Evolutionary conservation across 2,888 invertebrate species (phyloP), one percentile per base, ranked within the genome.

Genomic region (Tenthredo amoena): DNA sequence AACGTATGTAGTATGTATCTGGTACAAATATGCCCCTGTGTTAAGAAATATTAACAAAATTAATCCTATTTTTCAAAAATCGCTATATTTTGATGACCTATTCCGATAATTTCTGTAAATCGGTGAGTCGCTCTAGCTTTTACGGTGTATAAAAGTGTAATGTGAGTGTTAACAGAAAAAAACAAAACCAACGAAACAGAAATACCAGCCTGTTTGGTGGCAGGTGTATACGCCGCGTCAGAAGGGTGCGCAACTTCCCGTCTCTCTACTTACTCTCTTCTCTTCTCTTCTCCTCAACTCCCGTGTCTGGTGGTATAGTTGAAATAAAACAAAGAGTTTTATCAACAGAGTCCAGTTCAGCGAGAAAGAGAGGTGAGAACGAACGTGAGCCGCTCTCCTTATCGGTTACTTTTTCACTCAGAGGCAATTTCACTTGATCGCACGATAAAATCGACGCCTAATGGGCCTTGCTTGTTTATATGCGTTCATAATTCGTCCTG

Each of bases 391-490:
- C n/a, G 55, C 55, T 47, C 50, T 72, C 15, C 47, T 77, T 55
- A 55, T 77, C 77, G 55, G 31, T 55, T 77, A 31, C 55, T 76
- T 47, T 76, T 50, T 76, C 76, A 76, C 76, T 76, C 26, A 21
- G 47, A 43, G 26, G 76, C 76, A 76, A 76, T 76, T 76, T 76
- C 50, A 31, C 76, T 26, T 47, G 76, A 76, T 76, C 76, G 76
- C 43, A 50, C 26, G 76, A 76, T 76, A 76, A 43, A 72, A 31
- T 31, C 55, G 55, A 31, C 77, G 55, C 7, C 50, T 77, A 55
- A 77, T 77, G 77, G 77, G 77, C 77, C n/a, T 26, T n/a, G 47
- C 47, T 50, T 77, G 43, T 74, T 74, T 74, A 43, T 74, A 74
- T 12, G 18, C 74, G 43, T 18, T 74, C 43, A 10, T 18, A 74